A percentile compares a stretch with the other conserved stretches of the same genome.
phyloP scores from a whole-genome alignment of 2,113 vertebrate genomes.

The Columba janthina region DNA sequence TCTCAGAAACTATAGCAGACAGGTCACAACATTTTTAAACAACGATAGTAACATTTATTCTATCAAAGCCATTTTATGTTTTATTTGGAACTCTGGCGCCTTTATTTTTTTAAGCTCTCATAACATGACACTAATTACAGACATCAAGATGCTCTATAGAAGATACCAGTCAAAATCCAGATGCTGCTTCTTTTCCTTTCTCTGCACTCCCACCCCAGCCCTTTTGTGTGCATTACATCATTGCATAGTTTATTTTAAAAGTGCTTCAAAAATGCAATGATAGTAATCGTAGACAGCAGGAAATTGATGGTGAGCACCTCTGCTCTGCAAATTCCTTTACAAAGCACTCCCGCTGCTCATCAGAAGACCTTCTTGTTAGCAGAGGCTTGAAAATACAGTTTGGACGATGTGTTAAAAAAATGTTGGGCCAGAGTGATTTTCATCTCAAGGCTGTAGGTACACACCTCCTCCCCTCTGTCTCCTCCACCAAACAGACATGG shows the following conservation, averaged over 20 bases:
- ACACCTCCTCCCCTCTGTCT: not conserved
- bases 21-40: constrained; percentile 93
- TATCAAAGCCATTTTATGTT: constrained; percentile 97
- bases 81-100: constrained; percentile 96
- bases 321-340: constrained; percentile 83
- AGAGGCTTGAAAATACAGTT: constrained; percentile 66
- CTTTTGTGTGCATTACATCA: constrained; percentile 85
- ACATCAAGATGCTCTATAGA: constrained; percentile 92
- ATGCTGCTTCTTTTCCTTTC: constrained; percentile 81
- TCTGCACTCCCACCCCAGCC: constrained; percentile 56
- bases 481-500: not conserved
- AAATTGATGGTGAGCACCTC: constrained; percentile 82
- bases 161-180: constrained; percentile 80
- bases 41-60: constrained; percentile 93
- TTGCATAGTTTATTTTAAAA: constrained; percentile 89
- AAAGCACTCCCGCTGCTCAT: constrained; percentile 77
- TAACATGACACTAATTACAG: constrained; percentile 97
- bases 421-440: constrained; percentile 56
- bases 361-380: constrained; percentile 81
- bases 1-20: constrained; percentile 86
- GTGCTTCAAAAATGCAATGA: constrained; percentile 90
- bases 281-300: constrained; percentile 84
- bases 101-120: constrained; percentile 87
- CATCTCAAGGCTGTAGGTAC: not conserved
- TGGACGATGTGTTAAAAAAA: constrained; percentile 64